A percentile compares a stretch with the other conserved stretches of the same genome.
phyloP scores from a whole-genome alignment of 2,113 vertebrate species.

The Pyrgilauda ruficollis region DNA sequence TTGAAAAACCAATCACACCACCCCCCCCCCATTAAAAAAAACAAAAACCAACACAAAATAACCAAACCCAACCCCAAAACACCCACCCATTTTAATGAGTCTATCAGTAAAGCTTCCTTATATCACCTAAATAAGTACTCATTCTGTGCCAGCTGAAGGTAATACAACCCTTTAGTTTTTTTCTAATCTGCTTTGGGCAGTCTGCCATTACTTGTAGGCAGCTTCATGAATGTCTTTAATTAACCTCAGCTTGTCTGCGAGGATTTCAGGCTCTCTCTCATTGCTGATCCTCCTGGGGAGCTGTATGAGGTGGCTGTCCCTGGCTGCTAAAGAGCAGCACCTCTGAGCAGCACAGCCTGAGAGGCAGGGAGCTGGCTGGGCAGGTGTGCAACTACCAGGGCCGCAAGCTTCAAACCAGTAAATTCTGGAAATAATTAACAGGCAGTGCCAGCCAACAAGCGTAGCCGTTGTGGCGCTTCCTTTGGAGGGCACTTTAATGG shows the following conservation, averaged over 20 bases:
- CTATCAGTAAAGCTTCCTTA: neutral
- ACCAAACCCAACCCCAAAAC: neutral
- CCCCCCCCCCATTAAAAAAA: accelerated
- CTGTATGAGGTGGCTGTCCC: accelerated
- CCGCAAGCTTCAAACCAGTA: neutral
- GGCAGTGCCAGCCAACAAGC: neutral
- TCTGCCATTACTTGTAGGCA: conserved; percentile 1
- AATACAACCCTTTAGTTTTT: neutral
- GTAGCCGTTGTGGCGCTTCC: neutral
- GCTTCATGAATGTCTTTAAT: neutral
- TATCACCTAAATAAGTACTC: neutral
- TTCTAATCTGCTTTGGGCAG: neutral
- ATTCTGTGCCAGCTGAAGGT: neutral
- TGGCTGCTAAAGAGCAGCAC: neutral
- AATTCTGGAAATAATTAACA: conserved; percentile 51
- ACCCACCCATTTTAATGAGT: neutral
- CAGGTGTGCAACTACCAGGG: accelerated
- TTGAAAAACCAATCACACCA: neutral
- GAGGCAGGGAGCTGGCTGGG: neutral
- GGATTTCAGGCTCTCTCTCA: neutral
- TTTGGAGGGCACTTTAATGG: neutral
- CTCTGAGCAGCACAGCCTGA: neutral
- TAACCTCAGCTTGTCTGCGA: neutral
- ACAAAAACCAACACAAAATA: neutral
- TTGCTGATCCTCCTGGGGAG: neutral